phyloP scores from a whole-genome alignment of 2,888 invertebrate genomes.

The Euproctis similis region DNA sequence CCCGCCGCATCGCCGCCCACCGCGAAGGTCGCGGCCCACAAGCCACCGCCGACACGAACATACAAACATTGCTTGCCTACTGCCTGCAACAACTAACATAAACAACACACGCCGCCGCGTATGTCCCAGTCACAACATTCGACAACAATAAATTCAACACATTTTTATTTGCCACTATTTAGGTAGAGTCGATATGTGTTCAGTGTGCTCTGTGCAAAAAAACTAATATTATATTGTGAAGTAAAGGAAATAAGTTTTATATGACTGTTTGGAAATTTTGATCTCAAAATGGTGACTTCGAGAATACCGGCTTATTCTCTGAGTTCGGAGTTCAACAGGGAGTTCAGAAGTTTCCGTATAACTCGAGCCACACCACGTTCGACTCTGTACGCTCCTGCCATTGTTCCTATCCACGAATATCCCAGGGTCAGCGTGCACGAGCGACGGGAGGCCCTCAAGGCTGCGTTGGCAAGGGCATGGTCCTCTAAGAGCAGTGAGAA shows the following conservation, averaged over 20 bases:
- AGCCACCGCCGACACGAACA: conserved; percentile 32
- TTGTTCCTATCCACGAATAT: conserved; percentile 78
- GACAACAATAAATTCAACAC: conserved; percentile 35
- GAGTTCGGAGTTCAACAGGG: conserved; percentile 78
- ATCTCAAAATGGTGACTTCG: conserved; percentile 78
- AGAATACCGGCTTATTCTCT: conserved; percentile 78
- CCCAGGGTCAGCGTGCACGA: conserved; percentile 75
- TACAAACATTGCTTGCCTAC: conserved; percentile 22
- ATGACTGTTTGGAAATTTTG: conserved; percentile 60
- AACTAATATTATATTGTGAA: conserved; percentile 53
- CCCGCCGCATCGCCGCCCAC: conserved; percentile 64
- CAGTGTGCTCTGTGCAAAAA: conserved; percentile 63
- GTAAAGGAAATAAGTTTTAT: conserved; percentile 35
- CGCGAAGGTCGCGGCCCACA: conserved; percentile 69
- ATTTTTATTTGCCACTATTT: conserved; percentile 33
- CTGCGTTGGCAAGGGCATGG: conserved; percentile 70
- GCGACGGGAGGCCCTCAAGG: conserved; percentile 68
- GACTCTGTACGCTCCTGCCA: conserved; percentile 68
- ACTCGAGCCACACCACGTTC: conserved; percentile 70
- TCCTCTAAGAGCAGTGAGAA: conserved; percentile 63
- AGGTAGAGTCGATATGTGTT: conserved; percentile 73
- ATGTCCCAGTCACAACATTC: background rate
- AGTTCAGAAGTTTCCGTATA: conserved; percentile 76
- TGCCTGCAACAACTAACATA: conserved; percentile 13
- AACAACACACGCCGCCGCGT: conserved; percentile 7